Evolutionary conservation across 1,140 invertebrate species (phyloP), one percentile per base, ranked within the genome.

Genomic region (Sycophila sp.): DNA sequence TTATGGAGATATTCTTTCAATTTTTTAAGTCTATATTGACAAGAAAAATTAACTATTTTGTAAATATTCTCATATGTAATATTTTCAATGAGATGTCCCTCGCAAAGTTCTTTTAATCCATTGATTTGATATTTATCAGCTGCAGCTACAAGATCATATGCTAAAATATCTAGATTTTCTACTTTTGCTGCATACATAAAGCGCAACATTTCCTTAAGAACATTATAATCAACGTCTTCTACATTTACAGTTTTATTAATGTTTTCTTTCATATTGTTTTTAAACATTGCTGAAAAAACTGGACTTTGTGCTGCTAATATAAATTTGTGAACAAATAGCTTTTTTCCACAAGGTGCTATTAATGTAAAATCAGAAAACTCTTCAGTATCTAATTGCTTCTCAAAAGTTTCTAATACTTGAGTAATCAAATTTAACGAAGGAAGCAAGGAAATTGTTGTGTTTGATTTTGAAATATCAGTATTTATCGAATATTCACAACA

Each of bases 211-310:
- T 67, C 34, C 5, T 67, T 19, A 24, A 72, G 51, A 13, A 49
- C 42, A 11, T 67, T n/a, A 30, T 36, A 38, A 40, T 89, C 87
- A 32, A 90, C 84, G 75, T 90, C 89, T 45, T 81, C 82, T 28
- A 90, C 88, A 69, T 87, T 86, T 2, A 90, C 87, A 56, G 84
- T 77, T 74, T 89, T 89, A 11, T 86, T 79, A 56, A 80, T 76
- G 7, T 70, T 83, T 76, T 90, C 90, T 72, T 86, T 83, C 88
- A 90, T 89, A 72, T 89, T 85, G 79, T 87, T 87, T 72, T 87
- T 82, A 82, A 90, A 90, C 89, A 90, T 91, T n/a, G 89, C 89
- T 70, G 84, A 81, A 79, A 90, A 90, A 17, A 90, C 89, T 55
- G 83, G 83, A 36, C 87, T 89, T 40, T 88, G 77, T 36, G 87